Base-by-base conservation (phyloP, 2,113 vertebrate genomes). In the Anseranas semipalmata region DNA sequence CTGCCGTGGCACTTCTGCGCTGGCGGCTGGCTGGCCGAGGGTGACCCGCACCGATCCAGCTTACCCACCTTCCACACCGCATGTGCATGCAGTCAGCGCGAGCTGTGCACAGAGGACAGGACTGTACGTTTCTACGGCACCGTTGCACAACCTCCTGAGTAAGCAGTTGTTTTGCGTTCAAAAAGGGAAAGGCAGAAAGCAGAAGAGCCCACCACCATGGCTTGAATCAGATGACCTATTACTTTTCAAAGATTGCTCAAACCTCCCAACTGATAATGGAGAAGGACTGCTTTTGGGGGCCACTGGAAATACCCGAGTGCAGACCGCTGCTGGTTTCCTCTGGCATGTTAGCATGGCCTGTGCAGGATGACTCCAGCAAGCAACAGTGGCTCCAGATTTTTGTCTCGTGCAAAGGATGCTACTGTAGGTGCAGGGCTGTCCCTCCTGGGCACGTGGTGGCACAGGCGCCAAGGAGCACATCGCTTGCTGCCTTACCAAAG, bases 171-270 rank as follows among this genome's bases (percentile, higher is more conserved):
- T 65, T n/a, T 11, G 28, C 2, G 1, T 46, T 52, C 87, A 17
- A 48, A 94, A 93, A 77, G 30, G 80, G 90, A 60, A 95, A 95
- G 68, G 43, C 93, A 92, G 93, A 96, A 96, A 97, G 96, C 90
- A 87, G 95, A 96, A 95, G 80, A 86, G 89, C 16, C 65, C 77
- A 59, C 60, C 66, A 43, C 20, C 65, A 50, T 0, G 0, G 68
- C 52, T 53, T 1, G 33, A 30, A 89, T 63, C 95, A 94, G 90
- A 91, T 92, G 90, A 93, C 73, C 37, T 27, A 22, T 13, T 7
- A 37, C 41, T 76, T 75, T 58, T 46, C 17, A 5, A 89, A 65
- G 80, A 60, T 86, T 93, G 85, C 92, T 85, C 53, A 95, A 95
- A 89, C 16, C 15, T 78, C 87, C 68, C 65, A 46, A 73, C 43